Percentiles rank a stretch among this genome's conserved stretches.
Conservation (phyloP, 2,888 invertebrate species). For the Serrognathus titanus region DNA sequence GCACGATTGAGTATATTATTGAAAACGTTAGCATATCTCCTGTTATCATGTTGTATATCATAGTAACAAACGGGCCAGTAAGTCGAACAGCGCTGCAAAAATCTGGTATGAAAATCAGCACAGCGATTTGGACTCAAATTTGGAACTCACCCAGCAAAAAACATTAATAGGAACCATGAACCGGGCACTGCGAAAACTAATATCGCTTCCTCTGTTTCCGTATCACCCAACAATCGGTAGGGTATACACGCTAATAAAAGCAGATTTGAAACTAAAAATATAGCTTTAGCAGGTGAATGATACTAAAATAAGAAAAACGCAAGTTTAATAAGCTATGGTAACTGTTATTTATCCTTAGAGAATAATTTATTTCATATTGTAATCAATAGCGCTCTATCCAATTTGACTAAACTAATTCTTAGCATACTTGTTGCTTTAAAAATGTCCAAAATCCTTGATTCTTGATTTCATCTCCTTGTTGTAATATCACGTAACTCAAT, state of each 20-base stretch:
- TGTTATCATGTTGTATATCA: conserved; percentile 99
- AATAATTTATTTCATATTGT: no score
- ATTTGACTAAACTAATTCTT: neutral
- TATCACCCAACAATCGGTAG: conserved; percentile 70
- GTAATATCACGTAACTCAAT: conserved; percentile 81
- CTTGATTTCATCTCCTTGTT: conserved; percentile 91
- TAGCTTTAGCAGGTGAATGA: conserved; percentile 91
- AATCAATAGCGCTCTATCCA: neutral
- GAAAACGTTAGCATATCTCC: conserved; percentile 99
- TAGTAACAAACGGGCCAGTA: conserved; percentile 98
- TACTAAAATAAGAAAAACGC: conserved; percentile 58
- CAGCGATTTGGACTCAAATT: conserved; percentile 2
- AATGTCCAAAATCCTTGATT: conserved; percentile 91
- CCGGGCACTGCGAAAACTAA: conserved; percentile 91
- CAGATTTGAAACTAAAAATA: conserved; percentile 89
- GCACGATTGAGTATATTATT: conserved; percentile 91
- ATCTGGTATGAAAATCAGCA: neutral
- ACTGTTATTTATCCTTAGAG: no score
- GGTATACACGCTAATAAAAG: conserved; percentile 88
- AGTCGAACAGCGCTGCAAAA: conserved; percentile 78
- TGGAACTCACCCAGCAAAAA: conserved; percentile 89
- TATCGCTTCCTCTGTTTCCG: conserved; percentile 84
- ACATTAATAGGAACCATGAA: conserved; percentile 96
- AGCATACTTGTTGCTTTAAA: conserved; percentile 81
- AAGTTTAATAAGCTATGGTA: neutral